Conservation (phyloP, 2,888 invertebrate species). For the Boloria euphrosyne region DNA sequence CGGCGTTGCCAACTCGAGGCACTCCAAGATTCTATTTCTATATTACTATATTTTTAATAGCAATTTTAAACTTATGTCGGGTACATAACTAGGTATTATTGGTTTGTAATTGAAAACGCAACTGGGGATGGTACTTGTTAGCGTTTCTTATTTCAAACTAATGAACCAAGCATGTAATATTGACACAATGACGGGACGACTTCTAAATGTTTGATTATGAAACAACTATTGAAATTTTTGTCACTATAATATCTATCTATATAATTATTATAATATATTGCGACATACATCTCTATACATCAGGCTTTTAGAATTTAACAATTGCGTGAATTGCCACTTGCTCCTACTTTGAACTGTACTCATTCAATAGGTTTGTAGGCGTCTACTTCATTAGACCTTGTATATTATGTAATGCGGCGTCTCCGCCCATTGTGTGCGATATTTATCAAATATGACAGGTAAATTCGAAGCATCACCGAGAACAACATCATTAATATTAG, state of each 20-base stretch:
- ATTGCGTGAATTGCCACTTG: not conserved
- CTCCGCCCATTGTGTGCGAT: not conserved
- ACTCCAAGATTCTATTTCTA: slow-evolving; percentile 38
- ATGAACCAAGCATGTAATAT: no score
- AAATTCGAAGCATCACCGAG: slow-evolving; percentile 9
- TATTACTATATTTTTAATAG: not conserved
- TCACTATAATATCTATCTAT: no score
- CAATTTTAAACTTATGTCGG: not conserved
- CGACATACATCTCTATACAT: not conserved
- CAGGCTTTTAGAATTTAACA: not conserved
- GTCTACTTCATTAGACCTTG: not conserved
- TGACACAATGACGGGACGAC: no score
- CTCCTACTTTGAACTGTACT: not conserved
- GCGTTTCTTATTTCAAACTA: no score
- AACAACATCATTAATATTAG: slow-evolving; percentile 23
- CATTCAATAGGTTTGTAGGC: not conserved
- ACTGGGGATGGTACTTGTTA: no score
- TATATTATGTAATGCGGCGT: slow-evolving; percentile 1
- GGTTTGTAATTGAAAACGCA: no score
- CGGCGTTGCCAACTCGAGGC: slow-evolving; percentile 66
- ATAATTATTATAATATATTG: no score
- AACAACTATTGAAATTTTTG: no score
- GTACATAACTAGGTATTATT: no score
- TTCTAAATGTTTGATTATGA: no score
- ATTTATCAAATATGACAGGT: slow-evolving; percentile 22